Conservation (phyloP, 2,113 vertebrate species). For the Excalfactoria chinensis region DNA sequence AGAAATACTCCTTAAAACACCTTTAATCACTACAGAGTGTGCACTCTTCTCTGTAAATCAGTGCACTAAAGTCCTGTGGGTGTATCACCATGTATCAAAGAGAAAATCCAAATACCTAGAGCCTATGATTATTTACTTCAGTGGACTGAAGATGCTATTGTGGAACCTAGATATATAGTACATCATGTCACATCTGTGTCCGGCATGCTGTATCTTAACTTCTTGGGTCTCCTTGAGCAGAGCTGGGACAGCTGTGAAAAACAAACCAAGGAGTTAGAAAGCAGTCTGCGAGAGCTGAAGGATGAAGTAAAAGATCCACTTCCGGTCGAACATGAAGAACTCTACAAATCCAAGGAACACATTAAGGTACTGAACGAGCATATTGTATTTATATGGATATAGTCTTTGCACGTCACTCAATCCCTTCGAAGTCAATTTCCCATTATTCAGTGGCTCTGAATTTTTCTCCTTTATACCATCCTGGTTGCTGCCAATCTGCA, state of each 20-base stretch:
- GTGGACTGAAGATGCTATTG: neutral
- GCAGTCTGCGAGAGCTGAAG: slow-evolving; percentile 78
- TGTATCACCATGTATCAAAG: neutral
- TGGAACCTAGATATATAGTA: neutral
- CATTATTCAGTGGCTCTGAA: neutral
- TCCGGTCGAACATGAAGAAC: slow-evolving; percentile 80
- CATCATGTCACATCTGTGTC: neutral
- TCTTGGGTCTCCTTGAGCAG: slow-evolving; percentile 74
- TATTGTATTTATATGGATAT: neutral
- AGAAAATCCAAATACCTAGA: neutral
- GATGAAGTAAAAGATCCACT: slow-evolving; percentile 79
- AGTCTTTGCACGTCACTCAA: neutral
- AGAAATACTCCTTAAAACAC: neutral
- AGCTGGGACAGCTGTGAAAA: slow-evolving; percentile 85
- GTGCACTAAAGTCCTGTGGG: neutral
- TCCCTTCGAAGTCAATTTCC: neutral
- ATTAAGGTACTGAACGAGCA: slow-evolving; percentile 79
- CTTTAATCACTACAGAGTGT: neutral
- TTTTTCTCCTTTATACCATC: neutral
- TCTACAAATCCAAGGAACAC: slow-evolving; percentile 76
- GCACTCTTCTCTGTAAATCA: neutral
- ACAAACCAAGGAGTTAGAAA: slow-evolving; percentile 73
- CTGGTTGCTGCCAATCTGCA: neutral
- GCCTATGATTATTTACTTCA: neutral
- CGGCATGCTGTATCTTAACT: neutral